Conservation (phyloP, 2,797 vertebrate genomes). For the Dryobates pubescens region DNA sequence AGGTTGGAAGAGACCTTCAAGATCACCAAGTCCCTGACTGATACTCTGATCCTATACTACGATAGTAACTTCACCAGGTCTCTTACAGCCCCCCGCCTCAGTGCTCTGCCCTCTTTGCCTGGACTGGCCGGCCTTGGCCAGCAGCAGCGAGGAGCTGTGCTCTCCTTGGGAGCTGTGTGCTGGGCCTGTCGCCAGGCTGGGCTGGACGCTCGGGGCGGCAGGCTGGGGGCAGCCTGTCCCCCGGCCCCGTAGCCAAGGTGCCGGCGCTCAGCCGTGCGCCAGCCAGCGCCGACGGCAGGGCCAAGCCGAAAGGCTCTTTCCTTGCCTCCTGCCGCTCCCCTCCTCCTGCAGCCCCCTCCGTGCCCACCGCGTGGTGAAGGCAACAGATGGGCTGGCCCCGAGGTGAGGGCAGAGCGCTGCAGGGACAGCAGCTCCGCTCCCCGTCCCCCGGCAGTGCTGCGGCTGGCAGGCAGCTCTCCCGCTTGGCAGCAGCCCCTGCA, state of each 20-base stretch:
- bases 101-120: not conserved
- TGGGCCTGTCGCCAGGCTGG: not conserved
- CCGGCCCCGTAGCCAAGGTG: not conserved
- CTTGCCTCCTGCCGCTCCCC: slow-evolving; percentile 4
- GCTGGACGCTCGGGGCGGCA: not conserved
- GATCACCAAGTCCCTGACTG: no score
- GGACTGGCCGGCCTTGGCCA: not conserved
- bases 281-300: not conserved
- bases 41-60: no score
- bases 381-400: slow-evolving; percentile 53
- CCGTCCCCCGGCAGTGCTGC: not conserved
- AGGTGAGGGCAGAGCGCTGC: slow-evolving; percentile 23
- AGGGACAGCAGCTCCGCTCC: slow-evolving; percentile 1
- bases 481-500: slow-evolving; percentile 50
- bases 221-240: not conserved
- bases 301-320: slow-evolving; percentile 7
- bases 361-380: not conserved
- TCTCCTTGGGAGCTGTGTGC: not conserved
- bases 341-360: not conserved
- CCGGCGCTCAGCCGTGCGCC: not conserved
- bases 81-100: not conserved
- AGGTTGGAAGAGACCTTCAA: no score
- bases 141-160: not conserved
- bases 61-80: not conserved
- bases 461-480: slow-evolving; percentile 16